These are phyloP conservation scores for Achatina immaculata DNA, from an alignment of 1,140 invertebrate genomes.

Conservation along the genomic window DNA sequence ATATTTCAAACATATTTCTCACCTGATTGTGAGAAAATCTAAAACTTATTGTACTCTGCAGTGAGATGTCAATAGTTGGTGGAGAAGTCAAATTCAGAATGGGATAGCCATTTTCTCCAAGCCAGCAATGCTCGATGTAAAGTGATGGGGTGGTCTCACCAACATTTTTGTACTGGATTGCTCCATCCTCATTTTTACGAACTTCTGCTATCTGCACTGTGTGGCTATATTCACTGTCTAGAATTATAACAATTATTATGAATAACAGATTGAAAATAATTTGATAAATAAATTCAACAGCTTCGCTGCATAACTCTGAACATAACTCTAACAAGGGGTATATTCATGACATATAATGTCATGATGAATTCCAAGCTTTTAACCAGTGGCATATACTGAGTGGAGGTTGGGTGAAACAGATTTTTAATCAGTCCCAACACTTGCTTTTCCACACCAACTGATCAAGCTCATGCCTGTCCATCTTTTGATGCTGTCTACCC, in stretches of 20 bases:
- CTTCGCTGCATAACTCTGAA: too few species aligned
- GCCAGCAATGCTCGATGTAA: conserved; percentile 88
- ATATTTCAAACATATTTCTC: neutral
- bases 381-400: too few species aligned
- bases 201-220: conserved; percentile 90
- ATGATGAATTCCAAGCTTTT: too few species aligned
- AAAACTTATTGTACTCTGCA: conserved; percentile 93
- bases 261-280: too few species aligned
- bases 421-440: too few species aligned
- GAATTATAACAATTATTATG: conserved; percentile 63
- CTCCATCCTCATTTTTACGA: conserved; percentile 87
- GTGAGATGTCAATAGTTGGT: conserved; percentile 85
- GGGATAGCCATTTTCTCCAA: conserved; percentile 89
- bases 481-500: too few species aligned
- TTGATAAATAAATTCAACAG: too few species aligned
- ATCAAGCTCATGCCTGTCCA: too few species aligned
- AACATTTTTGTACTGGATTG: conserved; percentile 82
- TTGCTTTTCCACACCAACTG: too few species aligned
- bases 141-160: conserved; percentile 96
- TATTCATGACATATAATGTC: too few species aligned
- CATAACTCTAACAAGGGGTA: too few species aligned
- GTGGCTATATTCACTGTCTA: conserved; percentile 91
- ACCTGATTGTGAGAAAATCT: conserved; percentile 58
- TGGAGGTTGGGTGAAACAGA: too few species aligned
- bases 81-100: conserved; percentile 97